Evolutionary conservation across 2,797 vertebrate genomes (phyloP), one percentile per base, ranked within the genome.

Genomic region (Propithecus deckenii): DNA sequence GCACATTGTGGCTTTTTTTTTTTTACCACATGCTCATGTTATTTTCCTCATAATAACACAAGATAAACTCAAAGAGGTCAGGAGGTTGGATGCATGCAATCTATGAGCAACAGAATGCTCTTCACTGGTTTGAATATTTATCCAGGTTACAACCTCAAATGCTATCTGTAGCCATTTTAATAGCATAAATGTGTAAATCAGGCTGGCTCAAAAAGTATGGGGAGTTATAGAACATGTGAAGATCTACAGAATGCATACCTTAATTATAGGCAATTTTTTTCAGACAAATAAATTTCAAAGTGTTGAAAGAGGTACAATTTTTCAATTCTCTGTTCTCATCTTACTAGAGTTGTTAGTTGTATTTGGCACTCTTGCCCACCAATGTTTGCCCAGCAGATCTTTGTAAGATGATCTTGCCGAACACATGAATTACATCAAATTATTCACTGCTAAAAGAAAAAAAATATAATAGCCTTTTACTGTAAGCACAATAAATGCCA

Each of bases 31-130:
- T 63, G 2, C 13, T 46, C 35, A 61, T 14, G 74, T 83, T 80
- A 85, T 75, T 93, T 80, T 63, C 22, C 32, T 84, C 55, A 85
- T 80, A 91, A 79, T 90, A 72, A 95, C 94, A 41, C 12, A 96
- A 87, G 72, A 61, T 46, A 83, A 25, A 69, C 35, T 85, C 71
- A n/a, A 89, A 32, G 32, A 79, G 20, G 23, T n/a, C 67, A 92
- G 52, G 23, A 76, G 15, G 14, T 81, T 86, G 46, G 61, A 86
- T 5, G 7, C n/a, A 41, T 57, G 88, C 46, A 76, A 71, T 63
- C 23, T 25, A 52, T 65, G 28, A 79, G 7, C 7, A 81, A 38
- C 9, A 78, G 25, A 88, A 94, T 86, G 59, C 13, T 75, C 48
- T 67, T 96, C 30, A 35, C 1, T 69, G 25, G 50, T 88, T 14